Conservation (phyloP, 64 coral and sea anemone genomes). For the Pocillopora verrucosa region DNA sequence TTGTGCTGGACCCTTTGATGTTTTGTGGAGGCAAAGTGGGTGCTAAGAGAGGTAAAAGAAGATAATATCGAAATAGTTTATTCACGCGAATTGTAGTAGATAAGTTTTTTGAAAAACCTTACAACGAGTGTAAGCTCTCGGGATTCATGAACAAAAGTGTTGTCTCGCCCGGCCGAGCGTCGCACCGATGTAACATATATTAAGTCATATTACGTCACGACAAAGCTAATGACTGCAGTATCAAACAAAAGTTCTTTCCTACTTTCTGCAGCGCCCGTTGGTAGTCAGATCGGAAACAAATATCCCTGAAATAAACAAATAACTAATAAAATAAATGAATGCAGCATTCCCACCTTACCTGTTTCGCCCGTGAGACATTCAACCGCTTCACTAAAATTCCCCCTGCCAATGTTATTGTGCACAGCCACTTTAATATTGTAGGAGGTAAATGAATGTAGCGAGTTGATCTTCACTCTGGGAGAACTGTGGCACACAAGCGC, state of each 20-base stretch:
- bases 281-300: too few species aligned
- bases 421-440: conserved; percentile 17
- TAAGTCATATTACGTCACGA: too few species aligned
- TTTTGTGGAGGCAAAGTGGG: conserved; percentile 17
- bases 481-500: not conserved
- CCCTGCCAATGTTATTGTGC: not conserved
- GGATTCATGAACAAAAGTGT: too few species aligned
- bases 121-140: too few species aligned
- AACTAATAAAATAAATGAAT: not conserved
- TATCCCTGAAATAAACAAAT: too few species aligned
- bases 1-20: conserved; percentile 22
- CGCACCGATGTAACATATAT: too few species aligned
- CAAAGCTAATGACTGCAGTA: too few species aligned
- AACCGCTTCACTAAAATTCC: conserved; percentile 18
- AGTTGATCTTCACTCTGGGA: not conserved
- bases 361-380: conserved; percentile 10
- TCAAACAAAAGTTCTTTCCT: too few species aligned
- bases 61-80: not conserved
- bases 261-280: too few species aligned
- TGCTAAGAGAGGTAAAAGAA: conserved; percentile 1
- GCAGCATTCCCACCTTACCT: not conserved
- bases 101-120: too few species aligned
- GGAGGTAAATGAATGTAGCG: not conserved
- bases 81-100: too few species aligned
- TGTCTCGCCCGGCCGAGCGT: too few species aligned